phyloP scores from a whole-genome alignment of 2,113 vertebrate genomes.

The Hyperopisus bebe region DNA sequence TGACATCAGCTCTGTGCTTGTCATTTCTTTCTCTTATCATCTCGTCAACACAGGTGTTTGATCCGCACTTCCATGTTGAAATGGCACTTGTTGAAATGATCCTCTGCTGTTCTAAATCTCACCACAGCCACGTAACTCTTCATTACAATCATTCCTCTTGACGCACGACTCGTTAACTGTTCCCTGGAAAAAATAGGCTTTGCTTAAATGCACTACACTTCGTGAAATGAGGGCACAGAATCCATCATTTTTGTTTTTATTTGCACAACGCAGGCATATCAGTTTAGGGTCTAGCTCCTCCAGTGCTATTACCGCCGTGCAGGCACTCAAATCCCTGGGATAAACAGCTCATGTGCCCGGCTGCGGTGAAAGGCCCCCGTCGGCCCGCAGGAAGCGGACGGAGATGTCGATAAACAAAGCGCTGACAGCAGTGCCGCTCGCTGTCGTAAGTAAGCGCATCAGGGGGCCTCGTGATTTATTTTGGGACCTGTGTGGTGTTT shows the following conservation, averaged over 20 bases:
- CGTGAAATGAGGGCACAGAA: not conserved
- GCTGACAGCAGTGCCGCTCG: not conserved
- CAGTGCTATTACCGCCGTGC: not conserved
- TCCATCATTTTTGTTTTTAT: constrained; percentile 4
- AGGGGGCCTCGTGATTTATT: constrained; percentile 17
- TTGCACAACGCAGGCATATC: not conserved
- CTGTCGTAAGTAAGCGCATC: not conserved
- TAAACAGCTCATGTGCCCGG: not conserved
- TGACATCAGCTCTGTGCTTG: not conserved
- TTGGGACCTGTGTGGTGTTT: constrained; percentile 3
- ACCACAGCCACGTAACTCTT: not conserved
- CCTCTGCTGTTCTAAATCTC: not conserved
- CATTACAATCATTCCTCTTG: not conserved
- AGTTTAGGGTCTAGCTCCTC: not conserved
- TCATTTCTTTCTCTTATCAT: not conserved
- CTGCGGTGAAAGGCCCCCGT: not conserved
- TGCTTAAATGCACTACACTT: not conserved
- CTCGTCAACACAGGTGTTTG: not conserved
- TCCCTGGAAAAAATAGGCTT: not conserved
- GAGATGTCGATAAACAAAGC: not conserved
- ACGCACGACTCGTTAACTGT: not conserved
- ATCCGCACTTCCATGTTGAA: not conserved
- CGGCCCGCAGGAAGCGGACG: not conserved
- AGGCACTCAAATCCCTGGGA: not conserved
- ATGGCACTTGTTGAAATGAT: not conserved